Evolutionary conservation across 2,113 vertebrate species (phyloP), one percentile per base, ranked within the genome.

Genomic region (Thinocorus orbignyianus): DNA sequence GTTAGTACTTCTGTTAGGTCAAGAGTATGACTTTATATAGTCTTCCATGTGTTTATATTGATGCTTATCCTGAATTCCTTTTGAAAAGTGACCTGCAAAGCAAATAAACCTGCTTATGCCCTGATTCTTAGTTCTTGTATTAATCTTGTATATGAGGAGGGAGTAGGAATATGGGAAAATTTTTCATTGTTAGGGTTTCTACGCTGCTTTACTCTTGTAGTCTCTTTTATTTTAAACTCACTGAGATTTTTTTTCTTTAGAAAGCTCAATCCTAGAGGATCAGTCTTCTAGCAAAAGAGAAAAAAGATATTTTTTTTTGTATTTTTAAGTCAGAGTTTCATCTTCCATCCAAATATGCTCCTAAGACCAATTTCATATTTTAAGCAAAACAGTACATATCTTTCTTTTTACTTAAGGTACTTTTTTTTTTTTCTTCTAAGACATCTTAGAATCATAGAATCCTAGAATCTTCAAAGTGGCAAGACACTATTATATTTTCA

Each of bases 41-140:
- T 46, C 48, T 87, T 92, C 52, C 8, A 11, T 31, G 49, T 94
- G 41, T 95, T 92, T 97, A 92, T 55, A 62, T 51, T 88, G 78
- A 83, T 92, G 74, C 44, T 81, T 95, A 85, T 76, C 28, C 35
- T 80, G 13, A 80, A 72, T 90, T 94, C 87, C 71, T 86, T 95
- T 95, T 88, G 74, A 92, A 90, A 93, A 93, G 62, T 86, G 90
- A 93, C 92, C 66, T 90, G 84, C n/a, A 90, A 88, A 94, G 54
- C 74, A 93, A 96, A 93, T 85, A 96, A 90, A 77, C 33, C 44
- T 91, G n/a, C 84, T 82, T 93, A 54, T 76, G 73, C 54, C 52
- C 33, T 90, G 58, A 91, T 93, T 57, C 30, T 73, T 39, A 73
- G 10, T 84, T 80, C 78, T n/a, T 72, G 4, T 70, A 90, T 95